phyloP scores from a whole-genome alignment of 1,140 invertebrate species.

The Oreohelix idahoensis region DNA sequence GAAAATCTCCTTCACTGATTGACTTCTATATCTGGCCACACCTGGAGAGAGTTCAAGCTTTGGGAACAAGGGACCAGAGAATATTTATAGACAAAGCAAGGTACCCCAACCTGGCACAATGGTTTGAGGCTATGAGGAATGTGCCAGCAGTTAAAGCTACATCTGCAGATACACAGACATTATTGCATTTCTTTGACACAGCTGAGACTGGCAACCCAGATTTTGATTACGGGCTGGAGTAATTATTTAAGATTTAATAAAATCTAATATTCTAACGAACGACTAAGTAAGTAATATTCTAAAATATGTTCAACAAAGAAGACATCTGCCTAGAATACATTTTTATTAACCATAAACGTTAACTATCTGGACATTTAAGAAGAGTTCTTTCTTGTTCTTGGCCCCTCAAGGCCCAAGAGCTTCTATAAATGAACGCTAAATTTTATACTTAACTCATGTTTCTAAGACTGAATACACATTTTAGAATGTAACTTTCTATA shows the following conservation, averaged over 20 bases:
- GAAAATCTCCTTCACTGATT: slow-evolving; percentile 47
- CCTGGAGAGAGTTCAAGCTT: slow-evolving; percentile 54
- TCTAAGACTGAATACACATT: too few species aligned
- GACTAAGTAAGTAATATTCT: too few species aligned
- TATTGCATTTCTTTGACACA: slow-evolving; percentile 41
- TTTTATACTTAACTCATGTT: too few species aligned
- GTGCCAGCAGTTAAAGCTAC: slow-evolving; percentile 50
- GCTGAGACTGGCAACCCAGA: slow-evolving; percentile 45
- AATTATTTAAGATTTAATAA: too few species aligned
- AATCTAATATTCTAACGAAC: too few species aligned
- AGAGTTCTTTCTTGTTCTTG: too few species aligned
- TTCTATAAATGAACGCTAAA: too few species aligned
- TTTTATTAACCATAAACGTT: neutral
- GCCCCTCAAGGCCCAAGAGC: too few species aligned
- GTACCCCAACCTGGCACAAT: slow-evolving; percentile 20
- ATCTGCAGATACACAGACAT: slow-evolving; percentile 36
- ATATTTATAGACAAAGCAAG: neutral
- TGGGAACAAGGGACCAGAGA: neutral
- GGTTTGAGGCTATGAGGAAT: slow-evolving; percentile 46
- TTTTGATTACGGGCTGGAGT: slow-evolving; percentile 15
- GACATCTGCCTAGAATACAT: neutral
- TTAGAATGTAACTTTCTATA: too few species aligned
- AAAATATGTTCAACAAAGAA: too few species aligned
- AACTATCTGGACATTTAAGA: too few species aligned
- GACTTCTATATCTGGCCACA: slow-evolving; percentile 64